Percentiles rank a stretch among this genome's conserved stretches.
Evolutionary conservation across 2,888 invertebrate species (phyloP).

Genomic region (Pollenia amentaria): DNA sequence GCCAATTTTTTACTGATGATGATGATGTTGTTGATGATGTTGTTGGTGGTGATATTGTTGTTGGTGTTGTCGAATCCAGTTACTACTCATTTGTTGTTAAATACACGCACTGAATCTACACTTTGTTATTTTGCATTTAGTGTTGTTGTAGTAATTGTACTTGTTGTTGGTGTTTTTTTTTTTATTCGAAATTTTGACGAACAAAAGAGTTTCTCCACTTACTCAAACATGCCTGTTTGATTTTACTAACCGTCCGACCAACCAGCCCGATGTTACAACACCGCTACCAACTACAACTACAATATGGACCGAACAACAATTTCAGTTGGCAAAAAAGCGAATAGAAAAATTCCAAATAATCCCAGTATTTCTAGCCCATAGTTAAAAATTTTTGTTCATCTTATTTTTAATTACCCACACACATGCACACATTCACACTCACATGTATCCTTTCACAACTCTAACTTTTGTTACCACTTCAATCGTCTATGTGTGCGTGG

Average conservation of each 20-base stretch:
- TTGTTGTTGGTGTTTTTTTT: constrained; percentile 31
- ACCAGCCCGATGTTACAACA: constrained; percentile 48
- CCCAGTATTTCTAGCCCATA: constrained; percentile 72
- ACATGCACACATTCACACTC: constrained; percentile 55
- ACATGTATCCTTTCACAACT: constrained; percentile 34
- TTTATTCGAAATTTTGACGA: not conserved
- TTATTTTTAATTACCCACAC: constrained; percentile 74
- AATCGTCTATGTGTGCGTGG: constrained; percentile 1
- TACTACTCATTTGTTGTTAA: constrained; percentile 59
- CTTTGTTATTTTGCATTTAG: constrained; percentile 47
- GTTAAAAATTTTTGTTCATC: constrained; percentile 68
- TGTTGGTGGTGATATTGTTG: constrained; percentile 1
- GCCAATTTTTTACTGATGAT: constrained; percentile 18
- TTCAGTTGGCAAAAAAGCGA: constrained; percentile 30
- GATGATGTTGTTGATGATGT: not conserved
- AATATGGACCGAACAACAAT: constrained; percentile 5
- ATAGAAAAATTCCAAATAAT: constrained; percentile 71
- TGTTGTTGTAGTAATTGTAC: constrained; percentile 36
- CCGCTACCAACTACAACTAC: constrained; percentile 8
- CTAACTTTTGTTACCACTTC: constrained; percentile 49
- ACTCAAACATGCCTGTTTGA: constrained; percentile 52
- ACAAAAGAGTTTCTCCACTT: constrained; percentile 50
- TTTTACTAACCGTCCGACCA: constrained; percentile 50
- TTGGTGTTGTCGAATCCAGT: constrained; percentile 46
- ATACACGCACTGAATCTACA: constrained; percentile 61